Evolutionary conservation across 2,888 invertebrate genomes (phyloP), one percentile per base, ranked within the genome.

Genomic region (Cyclophora punctaria): DNA sequence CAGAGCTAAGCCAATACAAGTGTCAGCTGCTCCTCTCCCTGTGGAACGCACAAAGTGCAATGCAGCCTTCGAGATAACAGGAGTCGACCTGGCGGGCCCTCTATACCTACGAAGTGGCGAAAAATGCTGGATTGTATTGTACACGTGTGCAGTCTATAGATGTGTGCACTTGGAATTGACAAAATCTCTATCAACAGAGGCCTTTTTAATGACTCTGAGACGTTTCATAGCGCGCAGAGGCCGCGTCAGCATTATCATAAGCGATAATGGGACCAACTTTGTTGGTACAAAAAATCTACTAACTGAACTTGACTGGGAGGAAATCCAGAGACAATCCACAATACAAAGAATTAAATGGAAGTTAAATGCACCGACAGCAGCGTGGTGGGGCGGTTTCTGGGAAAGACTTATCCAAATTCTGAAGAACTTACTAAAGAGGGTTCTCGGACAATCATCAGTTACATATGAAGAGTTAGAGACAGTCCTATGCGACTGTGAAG

Each of bases 301-400:
- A 6, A 41, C 3, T 3, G 7, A 41, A 41, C 3, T 52, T 2
- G 40, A 52, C 3, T 55, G 52, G 52, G 5, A 20, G 7, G 49
- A 48, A 44, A 41, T 48, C n/a, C 45, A 50, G 37, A 33, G 4
- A n/a, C 20, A 20, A 1, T 34, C 50, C 6, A 45, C 35, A 7
- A 34, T 45, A 3, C 6, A n/a, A 6, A 33, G 5, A 5, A 68
- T 73, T 40, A 40, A 46, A 34, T 70, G 73, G 72, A 53, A 56
- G 6, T 82, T 80, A 53, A 82, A 73, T 48, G 71, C 75, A 3
- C 77, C 76, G 3, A 57, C 65, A 0, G 72, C 79, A 3, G 59
- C 80, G 2, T 85, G 83, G 80, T 75, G 75, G 77, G 80, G 80
- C 46, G 81, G 83, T 44, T 75, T 6, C 64, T 41, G 41, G 41